These are phyloP conservation scores for Lucilia cuprina DNA, from an alignment of 1,140 invertebrate genomes.

Conservation along the genomic window DNA sequence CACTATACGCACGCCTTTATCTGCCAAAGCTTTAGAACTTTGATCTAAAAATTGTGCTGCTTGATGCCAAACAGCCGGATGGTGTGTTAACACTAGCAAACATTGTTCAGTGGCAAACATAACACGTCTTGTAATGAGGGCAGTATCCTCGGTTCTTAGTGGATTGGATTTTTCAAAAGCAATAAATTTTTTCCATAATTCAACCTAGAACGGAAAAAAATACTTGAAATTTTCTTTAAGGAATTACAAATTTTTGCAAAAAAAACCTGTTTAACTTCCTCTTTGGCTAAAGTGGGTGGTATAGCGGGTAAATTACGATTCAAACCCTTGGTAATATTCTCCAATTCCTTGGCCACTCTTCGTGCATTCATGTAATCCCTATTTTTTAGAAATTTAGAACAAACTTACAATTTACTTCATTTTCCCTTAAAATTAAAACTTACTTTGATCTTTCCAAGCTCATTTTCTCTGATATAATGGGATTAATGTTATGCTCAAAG, in stretches of 20 bases:
- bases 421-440: slow-evolving; percentile 10
- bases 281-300: slow-evolving; percentile 87
- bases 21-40: slow-evolving; percentile 88
- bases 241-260: not conserved
- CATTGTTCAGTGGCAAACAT: slow-evolving; percentile 99
- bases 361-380: slow-evolving; percentile 98
- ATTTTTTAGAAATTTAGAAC: not conserved
- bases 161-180: slow-evolving; percentile 97
- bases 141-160: slow-evolving; percentile 92
- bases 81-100: slow-evolving; percentile 93
- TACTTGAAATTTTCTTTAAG: not conserved
- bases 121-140: slow-evolving; percentile 89
- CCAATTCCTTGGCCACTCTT: slow-evolving; percentile 95
- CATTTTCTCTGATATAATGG: slow-evolving; percentile 84
- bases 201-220: slow-evolving; percentile 72
- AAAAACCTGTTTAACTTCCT: slow-evolving; percentile 90
- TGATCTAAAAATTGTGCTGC: slow-evolving; percentile 95
- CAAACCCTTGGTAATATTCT: slow-evolving; percentile 91
- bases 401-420: not conserved
- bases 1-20: slow-evolving; percentile 83
- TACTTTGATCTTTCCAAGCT: slow-evolving; percentile 64
- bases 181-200: slow-evolving; percentile 99
- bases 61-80: slow-evolving; percentile 99
- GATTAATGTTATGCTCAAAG: slow-evolving; percentile 94
- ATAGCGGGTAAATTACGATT: slow-evolving; percentile 94